A percentile compares a stretch with the other conserved stretches of the same genome.
These are phyloP conservation scores for Lota lota DNA, from an alignment of 2,113 vertebrate species.

Conservation along the genomic window DNA sequence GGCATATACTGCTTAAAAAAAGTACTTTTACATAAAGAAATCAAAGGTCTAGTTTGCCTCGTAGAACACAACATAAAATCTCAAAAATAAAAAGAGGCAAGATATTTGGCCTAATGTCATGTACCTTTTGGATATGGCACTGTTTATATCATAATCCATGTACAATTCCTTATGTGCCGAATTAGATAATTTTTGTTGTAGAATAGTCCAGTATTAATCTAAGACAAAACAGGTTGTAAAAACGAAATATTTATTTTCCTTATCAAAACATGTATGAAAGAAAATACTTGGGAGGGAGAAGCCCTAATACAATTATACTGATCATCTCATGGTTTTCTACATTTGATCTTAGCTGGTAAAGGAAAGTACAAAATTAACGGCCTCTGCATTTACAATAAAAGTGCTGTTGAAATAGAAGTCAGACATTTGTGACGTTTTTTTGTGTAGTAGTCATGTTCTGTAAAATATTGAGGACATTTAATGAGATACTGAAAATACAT, in stretches of 20 bases:
- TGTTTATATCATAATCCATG: no score
- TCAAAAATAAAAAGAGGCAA: no score
- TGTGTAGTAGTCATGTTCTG: slow-evolving; percentile 59
- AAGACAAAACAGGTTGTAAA: not conserved
- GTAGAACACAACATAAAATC: no score
- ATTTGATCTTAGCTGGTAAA: not conserved
- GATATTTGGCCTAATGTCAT: no score
- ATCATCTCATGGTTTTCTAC: no score
- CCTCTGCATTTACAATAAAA: slow-evolving; percentile 5
- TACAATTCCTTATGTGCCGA: no score
- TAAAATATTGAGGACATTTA: slow-evolving; percentile 28
- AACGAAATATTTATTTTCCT: not conserved
- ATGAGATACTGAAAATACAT: slow-evolving; percentile 47
- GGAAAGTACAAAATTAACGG: not conserved
- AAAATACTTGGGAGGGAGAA: not conserved
- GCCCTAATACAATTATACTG: not conserved
- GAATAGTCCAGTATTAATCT: no score
- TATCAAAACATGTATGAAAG: not conserved
- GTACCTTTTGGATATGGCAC: no score
- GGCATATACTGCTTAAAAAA: no score
- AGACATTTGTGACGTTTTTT: not conserved
- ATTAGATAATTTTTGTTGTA: no score
- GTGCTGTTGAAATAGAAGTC: not conserved
- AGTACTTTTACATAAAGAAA: no score
- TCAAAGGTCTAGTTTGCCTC: no score